Conservation (phyloP, 2,888 invertebrate genomes). For the Branchipolynoe longqiensis region DNA sequence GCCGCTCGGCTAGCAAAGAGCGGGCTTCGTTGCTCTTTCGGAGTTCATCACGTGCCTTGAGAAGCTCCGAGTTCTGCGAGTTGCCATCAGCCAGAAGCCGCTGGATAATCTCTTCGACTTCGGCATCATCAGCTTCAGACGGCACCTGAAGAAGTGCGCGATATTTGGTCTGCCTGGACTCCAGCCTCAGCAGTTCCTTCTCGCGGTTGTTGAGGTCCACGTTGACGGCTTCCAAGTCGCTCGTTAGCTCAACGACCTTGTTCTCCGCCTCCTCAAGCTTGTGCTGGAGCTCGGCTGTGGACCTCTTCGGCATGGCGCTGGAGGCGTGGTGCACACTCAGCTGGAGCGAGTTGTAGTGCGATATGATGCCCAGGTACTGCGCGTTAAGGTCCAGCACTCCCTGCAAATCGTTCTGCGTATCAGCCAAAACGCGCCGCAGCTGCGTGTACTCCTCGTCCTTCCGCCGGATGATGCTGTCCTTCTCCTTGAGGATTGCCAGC, state of each 20-base stretch:
- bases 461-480: conserved; percentile 60
- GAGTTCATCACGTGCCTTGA: conserved; percentile 62
- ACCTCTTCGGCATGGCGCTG: conserved; percentile 6
- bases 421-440: conserved; percentile 62
- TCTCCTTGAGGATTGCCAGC: conserved; percentile 54
- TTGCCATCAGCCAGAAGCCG: conserved; percentile 60
- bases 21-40: conserved; percentile 1
- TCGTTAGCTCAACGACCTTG: conserved; percentile 59
- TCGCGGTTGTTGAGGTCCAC: conserved; percentile 53
- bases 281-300: conserved; percentile 59
- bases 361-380: conserved; percentile 65
- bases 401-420: conserved; percentile 65
- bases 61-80: conserved; percentile 59
- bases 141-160: conserved; percentile 61
- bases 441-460: conserved; percentile 66
- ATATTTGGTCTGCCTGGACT: conserved; percentile 60
- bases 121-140: conserved; percentile 59
- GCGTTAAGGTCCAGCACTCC: conserved; percentile 66
- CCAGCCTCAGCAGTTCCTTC: conserved; percentile 60
- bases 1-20: conserved; percentile 42
- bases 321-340: conserved; percentile 20
- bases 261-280: conserved; percentile 60
- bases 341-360: conserved; percentile 66
- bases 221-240: conserved; percentile 55
- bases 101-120: conserved; percentile 59